Percentiles rank a stretch among this genome's conserved stretches.
phyloP scores from a whole-genome alignment of 2,113 vertebrate species.

The Pteropus alecto region DNA sequence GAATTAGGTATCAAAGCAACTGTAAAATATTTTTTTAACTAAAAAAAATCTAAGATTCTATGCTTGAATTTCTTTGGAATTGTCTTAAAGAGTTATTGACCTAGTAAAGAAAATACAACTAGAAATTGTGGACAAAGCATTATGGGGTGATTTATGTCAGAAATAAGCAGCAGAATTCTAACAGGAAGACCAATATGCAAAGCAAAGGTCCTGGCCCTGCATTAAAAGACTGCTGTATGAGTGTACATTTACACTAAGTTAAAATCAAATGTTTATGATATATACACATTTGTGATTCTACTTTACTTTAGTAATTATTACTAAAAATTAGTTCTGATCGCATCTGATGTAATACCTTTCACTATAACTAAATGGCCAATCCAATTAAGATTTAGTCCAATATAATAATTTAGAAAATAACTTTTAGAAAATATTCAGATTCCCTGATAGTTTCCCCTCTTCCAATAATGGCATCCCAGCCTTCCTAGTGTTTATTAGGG shows the following conservation, averaged over 20 bases:
- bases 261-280: constrained; percentile 28
- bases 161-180: constrained; percentile 26
- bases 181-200: not conserved
- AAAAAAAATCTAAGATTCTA: not conserved
- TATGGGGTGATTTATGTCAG: not conserved
- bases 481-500: not conserved
- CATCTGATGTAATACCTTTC: not conserved
- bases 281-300: constrained; percentile 3
- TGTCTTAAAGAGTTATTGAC: not conserved
- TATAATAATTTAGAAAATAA: not conserved
- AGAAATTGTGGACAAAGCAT: not conserved
- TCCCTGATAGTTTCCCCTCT: not conserved
- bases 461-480: not conserved
- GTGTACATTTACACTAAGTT: constrained; percentile 39
- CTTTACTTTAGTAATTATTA: not conserved
- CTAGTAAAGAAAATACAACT: not conserved
- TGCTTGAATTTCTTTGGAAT: not conserved
- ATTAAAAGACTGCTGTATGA: not conserved
- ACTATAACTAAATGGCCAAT: constrained; percentile 29
- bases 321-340: constrained; percentile 29
- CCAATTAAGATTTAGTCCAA: not conserved
- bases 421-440: not conserved
- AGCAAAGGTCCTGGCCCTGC: not conserved
- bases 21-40: not conserved
- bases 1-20: not conserved